Percentiles rank a stretch among this genome's conserved stretches.
Conservation (phyloP, 2,113 vertebrate species). For the Rostratula benghalensis region DNA sequence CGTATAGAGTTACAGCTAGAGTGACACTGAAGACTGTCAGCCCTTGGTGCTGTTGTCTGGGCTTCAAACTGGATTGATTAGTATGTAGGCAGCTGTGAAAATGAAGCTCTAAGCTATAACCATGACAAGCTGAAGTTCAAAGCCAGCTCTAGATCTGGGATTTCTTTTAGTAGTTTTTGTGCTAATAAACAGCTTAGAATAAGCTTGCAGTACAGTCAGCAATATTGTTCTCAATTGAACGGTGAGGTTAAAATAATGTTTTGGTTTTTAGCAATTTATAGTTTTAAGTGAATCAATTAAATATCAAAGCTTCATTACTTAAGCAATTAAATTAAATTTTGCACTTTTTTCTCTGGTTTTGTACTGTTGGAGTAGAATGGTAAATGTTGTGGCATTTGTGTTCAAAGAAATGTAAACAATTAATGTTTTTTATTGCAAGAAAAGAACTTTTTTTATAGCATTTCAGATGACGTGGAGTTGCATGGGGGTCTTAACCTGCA, state of each 20-base stretch:
- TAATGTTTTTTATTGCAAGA: neutral
- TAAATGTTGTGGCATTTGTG: neutral
- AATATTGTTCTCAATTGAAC: neutral
- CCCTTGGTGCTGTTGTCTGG: neutral
- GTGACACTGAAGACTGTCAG: neutral
- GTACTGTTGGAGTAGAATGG: neutral
- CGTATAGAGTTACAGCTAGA: neutral
- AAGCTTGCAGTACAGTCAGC: neutral
- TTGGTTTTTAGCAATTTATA: neutral
- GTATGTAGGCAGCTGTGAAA: neutral
- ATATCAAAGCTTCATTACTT: conserved; percentile 7
- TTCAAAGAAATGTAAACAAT: neutral
- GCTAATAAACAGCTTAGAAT: neutral
- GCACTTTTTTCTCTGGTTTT: neutral
- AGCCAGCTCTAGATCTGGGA: neutral
- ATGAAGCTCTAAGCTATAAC: neutral
- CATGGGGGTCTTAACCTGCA: neutral
- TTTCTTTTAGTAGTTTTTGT: neutral
- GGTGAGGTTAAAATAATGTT: neutral
- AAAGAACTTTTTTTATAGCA: neutral
- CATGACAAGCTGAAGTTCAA: neutral
- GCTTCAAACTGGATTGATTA: neutral
- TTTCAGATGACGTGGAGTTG: neutral
- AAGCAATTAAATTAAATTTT: neutral
- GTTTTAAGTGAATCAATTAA: conserved; percentile 9